Percentiles rank a stretch among this genome's conserved stretches.
These are phyloP conservation scores for Calephelis perditalis DNA, from an alignment of 2,888 invertebrate genomes.

Conservation along the genomic window DNA sequence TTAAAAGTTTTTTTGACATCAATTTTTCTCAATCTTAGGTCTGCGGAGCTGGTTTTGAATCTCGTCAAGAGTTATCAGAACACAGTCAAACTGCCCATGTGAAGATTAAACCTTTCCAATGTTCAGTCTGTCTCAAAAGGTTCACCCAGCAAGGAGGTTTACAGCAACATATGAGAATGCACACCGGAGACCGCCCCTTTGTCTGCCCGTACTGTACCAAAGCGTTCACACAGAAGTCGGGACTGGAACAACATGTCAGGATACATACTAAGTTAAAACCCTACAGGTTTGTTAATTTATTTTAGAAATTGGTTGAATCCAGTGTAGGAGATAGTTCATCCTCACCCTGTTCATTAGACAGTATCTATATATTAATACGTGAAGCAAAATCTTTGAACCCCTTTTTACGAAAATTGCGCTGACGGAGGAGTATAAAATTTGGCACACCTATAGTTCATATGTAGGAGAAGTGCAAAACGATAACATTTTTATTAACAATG, in stretches of 20 bases:
- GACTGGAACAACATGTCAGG: conserved; percentile 61
- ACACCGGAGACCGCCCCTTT: conserved; percentile 61
- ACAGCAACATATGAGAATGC: conserved; percentile 59
- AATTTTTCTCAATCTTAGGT: conserved; percentile 34
- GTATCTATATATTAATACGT: no score
- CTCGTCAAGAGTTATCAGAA: conserved; percentile 39
- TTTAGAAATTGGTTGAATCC: no score
- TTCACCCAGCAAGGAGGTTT: conserved; percentile 65
- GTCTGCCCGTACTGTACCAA: conserved; percentile 58
- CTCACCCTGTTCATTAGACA: no score
- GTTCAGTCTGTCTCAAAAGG: conserved; percentile 53
- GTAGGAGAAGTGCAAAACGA: no score
- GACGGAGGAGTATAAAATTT: no score
- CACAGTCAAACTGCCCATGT: conserved; percentile 50
- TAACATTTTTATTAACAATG: no score
- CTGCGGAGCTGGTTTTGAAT: conserved; percentile 49
- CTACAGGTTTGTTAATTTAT: conserved; percentile 48
- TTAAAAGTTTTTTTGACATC: no score
- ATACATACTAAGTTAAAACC: conserved; percentile 64
- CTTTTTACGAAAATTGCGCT: no score
- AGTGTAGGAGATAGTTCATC: no score
- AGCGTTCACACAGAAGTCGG: conserved; percentile 67
- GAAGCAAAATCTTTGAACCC: no score
- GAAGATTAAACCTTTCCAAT: conserved; percentile 57
- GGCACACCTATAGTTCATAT: no score